Conservation (phyloP, 2,797 vertebrate species). For the Tragopan temminckii region DNA sequence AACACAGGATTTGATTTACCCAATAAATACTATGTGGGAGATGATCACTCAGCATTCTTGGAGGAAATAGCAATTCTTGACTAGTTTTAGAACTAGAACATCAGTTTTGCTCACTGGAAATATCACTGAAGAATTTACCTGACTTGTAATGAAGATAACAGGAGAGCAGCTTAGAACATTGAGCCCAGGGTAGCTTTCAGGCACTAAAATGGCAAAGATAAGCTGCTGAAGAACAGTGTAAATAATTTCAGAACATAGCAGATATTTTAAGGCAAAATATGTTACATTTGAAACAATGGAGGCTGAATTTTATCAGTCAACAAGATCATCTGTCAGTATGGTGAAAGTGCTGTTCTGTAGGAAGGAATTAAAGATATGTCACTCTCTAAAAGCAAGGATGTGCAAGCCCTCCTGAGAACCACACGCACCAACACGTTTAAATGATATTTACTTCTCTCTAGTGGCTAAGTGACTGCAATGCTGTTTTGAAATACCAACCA, state of each 20-base stretch:
- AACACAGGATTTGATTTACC: neutral
- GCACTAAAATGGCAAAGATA: neutral
- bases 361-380: neutral
- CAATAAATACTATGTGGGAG: neutral
- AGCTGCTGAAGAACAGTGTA: neutral
- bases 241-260: neutral
- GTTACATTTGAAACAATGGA: fast-evolving
- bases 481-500: neutral
- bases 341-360: neutral
- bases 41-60: neutral
- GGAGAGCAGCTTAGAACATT: neutral
- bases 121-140: neutral
- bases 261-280: neutral
- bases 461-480: neutral
- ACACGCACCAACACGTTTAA: neutral
- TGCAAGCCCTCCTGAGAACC: neutral
- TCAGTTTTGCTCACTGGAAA: neutral
- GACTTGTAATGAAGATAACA: neutral
- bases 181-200: neutral
- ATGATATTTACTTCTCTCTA: neutral
- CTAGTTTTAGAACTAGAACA: neutral
- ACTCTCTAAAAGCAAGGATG: neutral
- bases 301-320: neutral
- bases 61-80: neutral
- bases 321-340: neutral